These are phyloP conservation scores for Chaetogeoica ovagalla DNA, from an alignment of 2,888 invertebrate genomes.

Conservation along the genomic window DNA sequence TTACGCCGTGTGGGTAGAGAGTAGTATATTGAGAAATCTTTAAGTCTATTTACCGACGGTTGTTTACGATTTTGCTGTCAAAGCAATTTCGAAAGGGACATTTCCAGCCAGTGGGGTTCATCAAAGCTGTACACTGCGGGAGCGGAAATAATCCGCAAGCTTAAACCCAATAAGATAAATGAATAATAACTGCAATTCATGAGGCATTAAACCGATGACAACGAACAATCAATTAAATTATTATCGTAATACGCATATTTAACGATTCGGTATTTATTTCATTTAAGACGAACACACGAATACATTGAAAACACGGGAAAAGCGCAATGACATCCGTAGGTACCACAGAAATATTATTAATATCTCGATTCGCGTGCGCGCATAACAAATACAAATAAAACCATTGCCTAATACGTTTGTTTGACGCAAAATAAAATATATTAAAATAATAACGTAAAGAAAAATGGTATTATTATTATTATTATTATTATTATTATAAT, in stretches of 20 bases:
- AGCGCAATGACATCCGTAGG: too few relatives aligned
- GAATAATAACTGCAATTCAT: slow-evolving; percentile 33
- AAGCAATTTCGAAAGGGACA: slow-evolving; percentile 42
- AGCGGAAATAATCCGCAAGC: slow-evolving; percentile 30
- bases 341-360: too few relatives aligned
- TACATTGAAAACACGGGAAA: not conserved
- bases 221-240: slow-evolving; percentile 43
- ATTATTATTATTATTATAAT: too few relatives aligned
- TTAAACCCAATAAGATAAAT: slow-evolving; percentile 37
- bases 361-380: too few relatives aligned
- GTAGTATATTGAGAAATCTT: slow-evolving; percentile 27
- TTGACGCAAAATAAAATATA: too few relatives aligned
- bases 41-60: slow-evolving; percentile 48
- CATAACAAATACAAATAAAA: too few relatives aligned
- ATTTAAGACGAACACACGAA: not conserved
- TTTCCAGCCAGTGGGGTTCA: slow-evolving; percentile 24
- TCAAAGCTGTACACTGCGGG: slow-evolving; percentile 37
- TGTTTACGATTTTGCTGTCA: slow-evolving; percentile 48
- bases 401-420: too few relatives aligned
- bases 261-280: slow-evolving; percentile 12
- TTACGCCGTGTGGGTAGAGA: slow-evolving; percentile 25
- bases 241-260: slow-evolving; percentile 41
- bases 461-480: too few relatives aligned
- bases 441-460: too few relatives aligned
- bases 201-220: slow-evolving; percentile 26